Conservation (phyloP, 1,140 invertebrate species). For the Andrena cerasifolii region DNA sequence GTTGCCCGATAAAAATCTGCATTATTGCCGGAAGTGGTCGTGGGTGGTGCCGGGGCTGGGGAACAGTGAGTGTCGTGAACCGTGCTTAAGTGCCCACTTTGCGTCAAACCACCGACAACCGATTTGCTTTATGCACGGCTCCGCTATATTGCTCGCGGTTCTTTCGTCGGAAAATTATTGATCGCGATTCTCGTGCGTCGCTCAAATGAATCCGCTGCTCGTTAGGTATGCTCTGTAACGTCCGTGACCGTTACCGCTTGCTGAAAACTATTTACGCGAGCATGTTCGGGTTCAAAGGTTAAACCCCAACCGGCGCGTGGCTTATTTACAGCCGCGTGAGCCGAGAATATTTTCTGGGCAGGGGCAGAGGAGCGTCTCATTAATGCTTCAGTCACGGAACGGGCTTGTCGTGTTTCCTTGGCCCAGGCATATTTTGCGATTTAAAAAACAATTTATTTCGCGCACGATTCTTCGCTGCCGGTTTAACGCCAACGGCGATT, state of each 20-base stretch:
- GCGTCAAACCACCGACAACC: slow-evolving; percentile 35
- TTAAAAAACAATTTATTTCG: slow-evolving; percentile 16
- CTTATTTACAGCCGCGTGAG: not conserved
- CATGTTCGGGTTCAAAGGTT: too few relatives aligned
- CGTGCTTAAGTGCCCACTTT: slow-evolving; percentile 39
- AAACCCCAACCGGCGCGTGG: too few relatives aligned
- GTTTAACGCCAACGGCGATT: slow-evolving; percentile 8
- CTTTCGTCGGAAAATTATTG: not conserved
- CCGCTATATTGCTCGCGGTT: slow-evolving; percentile 20
- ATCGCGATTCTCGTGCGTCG: not conserved
- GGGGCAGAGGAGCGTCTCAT: not conserved
- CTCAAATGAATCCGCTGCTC: too few relatives aligned
- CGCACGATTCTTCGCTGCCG: slow-evolving; percentile 12
- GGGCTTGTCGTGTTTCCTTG: not conserved
- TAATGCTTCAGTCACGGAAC: not conserved
- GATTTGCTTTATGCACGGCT: slow-evolving; percentile 41
- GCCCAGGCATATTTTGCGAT: not conserved
- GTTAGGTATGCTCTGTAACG: not conserved
- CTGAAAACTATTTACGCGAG: too few relatives aligned
- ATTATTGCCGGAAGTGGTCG: slow-evolving; percentile 55
- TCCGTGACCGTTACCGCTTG: not conserved
- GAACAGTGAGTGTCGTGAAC: slow-evolving; percentile 42
- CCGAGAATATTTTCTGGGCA: not conserved
- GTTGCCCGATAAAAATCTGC: slow-evolving; percentile 57
- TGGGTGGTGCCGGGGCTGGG: not conserved